Conservation (phyloP, 2,888 invertebrate genomes). For the Crocallis elinguaria region DNA sequence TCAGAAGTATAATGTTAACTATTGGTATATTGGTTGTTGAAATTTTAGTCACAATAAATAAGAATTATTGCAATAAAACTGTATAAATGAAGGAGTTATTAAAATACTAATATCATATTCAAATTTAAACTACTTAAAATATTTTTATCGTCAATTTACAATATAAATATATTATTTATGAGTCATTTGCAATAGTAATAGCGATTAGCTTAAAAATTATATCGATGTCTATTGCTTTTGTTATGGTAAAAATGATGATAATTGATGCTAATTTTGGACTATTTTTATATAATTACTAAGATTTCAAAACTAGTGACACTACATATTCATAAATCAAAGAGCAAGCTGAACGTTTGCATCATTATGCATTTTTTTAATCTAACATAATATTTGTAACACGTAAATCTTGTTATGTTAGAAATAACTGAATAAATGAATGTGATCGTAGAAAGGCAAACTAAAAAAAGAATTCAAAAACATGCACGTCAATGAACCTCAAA, state of each 20-base stretch:
- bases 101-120: slow-evolving; percentile 25
- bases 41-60: slow-evolving; percentile 26
- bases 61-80: slow-evolving; percentile 30
- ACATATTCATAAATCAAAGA: background rate
- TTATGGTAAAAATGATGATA: slow-evolving; percentile 18
- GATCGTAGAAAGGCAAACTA: background rate
- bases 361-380: too few species aligned
- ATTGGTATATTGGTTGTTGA: slow-evolving; percentile 21
- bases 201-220: slow-evolving; percentile 22
- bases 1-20: slow-evolving; percentile 19
- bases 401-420: too few species aligned
- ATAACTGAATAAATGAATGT: too few species aligned
- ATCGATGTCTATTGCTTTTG: slow-evolving; percentile 16
- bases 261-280: slow-evolving; percentile 12
- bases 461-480: background rate
- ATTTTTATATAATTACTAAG: slow-evolving; percentile 3
- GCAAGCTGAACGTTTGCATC: too few species aligned
- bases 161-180: slow-evolving; percentile 31
- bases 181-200: slow-evolving; percentile 23
- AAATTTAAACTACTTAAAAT: slow-evolving; percentile 23
- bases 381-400: too few species aligned
- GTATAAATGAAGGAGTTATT: slow-evolving; percentile 15
- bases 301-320: slow-evolving; percentile 1
- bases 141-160: slow-evolving; percentile 31
- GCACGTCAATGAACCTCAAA: slow-evolving; percentile 13